phyloP scores from a whole-genome alignment of 1,140 invertebrate species.

The Drosophila tropicalis region DNA sequence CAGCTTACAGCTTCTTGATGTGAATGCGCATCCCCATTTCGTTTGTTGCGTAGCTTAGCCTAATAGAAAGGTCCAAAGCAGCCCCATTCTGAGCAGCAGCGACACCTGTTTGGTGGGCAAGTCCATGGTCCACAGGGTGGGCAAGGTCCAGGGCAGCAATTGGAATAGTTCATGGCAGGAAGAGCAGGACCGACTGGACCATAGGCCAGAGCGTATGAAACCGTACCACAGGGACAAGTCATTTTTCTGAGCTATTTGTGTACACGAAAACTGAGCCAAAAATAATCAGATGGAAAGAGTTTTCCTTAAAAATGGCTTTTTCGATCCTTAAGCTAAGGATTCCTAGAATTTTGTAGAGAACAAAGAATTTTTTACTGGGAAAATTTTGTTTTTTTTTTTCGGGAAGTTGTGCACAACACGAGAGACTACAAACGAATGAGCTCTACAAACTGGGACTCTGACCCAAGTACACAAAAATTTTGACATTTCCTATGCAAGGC shows the following conservation, averaged over 20 bases:
- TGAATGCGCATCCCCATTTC: not conserved
- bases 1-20: not conserved
- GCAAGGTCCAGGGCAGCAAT: slow-evolving; percentile 60
- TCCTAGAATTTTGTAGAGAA: slow-evolving; percentile 15
- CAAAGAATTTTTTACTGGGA: slow-evolving; percentile 40
- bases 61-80: slow-evolving; percentile 70
- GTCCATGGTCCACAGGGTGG: slow-evolving; percentile 72
- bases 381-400: slow-evolving; percentile 27
- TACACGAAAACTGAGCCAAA: too few relatives aligned
- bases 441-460: not conserved
- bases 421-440: slow-evolving; percentile 41
- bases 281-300: too few relatives aligned
- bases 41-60: not conserved
- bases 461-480: not conserved
- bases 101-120: slow-evolving; percentile 62
- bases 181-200: slow-evolving; percentile 66
- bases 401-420: slow-evolving; percentile 33
- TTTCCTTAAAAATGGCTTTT: too few relatives aligned
- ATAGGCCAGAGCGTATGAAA: slow-evolving; percentile 61
- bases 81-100: slow-evolving; percentile 51
- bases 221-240: slow-evolving; percentile 55
- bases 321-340: not conserved
- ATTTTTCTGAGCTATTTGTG: not conserved
- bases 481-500: slow-evolving; percentile 28
- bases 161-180: slow-evolving; percentile 65